Conservation (phyloP, 2,797 vertebrate genomes). For the Chelidonichthys spinosus region DNA sequence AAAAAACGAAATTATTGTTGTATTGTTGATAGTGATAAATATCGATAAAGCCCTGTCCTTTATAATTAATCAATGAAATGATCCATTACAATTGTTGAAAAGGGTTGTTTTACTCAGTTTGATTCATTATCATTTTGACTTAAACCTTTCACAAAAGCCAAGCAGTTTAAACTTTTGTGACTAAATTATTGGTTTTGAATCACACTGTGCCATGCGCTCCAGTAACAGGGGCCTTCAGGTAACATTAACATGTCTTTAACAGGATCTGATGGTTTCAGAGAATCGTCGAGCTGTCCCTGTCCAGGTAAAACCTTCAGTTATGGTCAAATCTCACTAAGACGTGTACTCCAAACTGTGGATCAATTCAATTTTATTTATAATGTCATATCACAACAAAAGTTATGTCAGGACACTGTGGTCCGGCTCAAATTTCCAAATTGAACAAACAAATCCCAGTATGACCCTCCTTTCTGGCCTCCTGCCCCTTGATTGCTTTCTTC, state of each 20-base stretch:
- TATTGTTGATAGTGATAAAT: neutral
- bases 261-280: conserved; percentile 87
- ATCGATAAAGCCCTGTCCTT: neutral
- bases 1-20: neutral
- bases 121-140: neutral
- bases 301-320: conserved; percentile 78
- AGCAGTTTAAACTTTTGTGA: neutral
- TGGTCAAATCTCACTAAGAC: neutral
- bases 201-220: neutral
- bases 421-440: neutral
- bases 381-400: no score
- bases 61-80: conserved; percentile 1
- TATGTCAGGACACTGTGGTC: neutral
- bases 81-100: neutral
- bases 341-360: neutral
- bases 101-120: neutral
- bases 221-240: neutral
- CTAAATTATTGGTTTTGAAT: neutral
- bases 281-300: conserved; percentile 84
- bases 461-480: conserved; percentile 13
- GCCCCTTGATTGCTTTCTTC: conserved; percentile 3
- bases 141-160: neutral
- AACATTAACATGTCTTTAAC: conserved; percentile 42
- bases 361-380: neutral
- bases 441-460: neutral